phyloP scores from a whole-genome alignment of 2,797 vertebrate genomes.

The Coregonus sp. region DNA sequence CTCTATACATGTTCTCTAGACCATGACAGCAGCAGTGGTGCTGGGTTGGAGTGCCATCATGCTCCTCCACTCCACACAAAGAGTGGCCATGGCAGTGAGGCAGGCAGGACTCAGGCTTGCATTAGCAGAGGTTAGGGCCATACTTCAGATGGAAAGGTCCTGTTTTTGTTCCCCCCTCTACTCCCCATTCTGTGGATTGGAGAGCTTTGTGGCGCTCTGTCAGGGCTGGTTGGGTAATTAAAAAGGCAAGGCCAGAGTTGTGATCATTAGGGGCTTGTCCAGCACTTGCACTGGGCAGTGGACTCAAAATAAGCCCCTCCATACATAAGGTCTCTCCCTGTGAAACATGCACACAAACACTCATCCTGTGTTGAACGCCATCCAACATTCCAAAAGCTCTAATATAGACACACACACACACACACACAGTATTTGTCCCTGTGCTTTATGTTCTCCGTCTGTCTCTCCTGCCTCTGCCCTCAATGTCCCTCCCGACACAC shows the following conservation, averaged over 20 bases:
- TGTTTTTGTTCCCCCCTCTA: constrained; percentile 72
- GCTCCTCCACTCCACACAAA: constrained; percentile 56
- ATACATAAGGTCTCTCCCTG: constrained; percentile 45
- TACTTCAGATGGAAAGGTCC: constrained; percentile 63
- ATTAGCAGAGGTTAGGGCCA: constrained; percentile 68
- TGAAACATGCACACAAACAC: constrained; percentile 21
- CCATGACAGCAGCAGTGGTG: constrained; percentile 62
- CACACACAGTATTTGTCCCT: background rate
- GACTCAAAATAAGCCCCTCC: constrained; percentile 42
- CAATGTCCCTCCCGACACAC: constrained; percentile 57
- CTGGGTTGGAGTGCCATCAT: constrained; percentile 51
- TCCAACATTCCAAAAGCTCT: constrained; percentile 30
- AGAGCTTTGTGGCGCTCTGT: constrained; percentile 75
- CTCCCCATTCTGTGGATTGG: constrained; percentile 55
- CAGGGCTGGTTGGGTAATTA: constrained; percentile 81
- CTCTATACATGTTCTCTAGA: constrained; percentile 64
- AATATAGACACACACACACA: constrained; percentile 19
- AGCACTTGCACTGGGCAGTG: constrained; percentile 30
- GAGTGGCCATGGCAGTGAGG: constrained; percentile 57
- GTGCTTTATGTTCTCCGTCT: background rate
- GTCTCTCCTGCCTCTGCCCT: constrained; percentile 18
- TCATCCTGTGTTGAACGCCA: constrained; percentile 34
- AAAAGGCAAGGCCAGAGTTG: constrained; percentile 74
- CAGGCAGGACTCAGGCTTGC: constrained; percentile 44
- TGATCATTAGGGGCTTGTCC: constrained; percentile 71